These are phyloP conservation scores for Aurelia sp. DNA, from an alignment of 30 jellyfish, hydroid and myxozoan species.

Conservation along the genomic window DNA sequence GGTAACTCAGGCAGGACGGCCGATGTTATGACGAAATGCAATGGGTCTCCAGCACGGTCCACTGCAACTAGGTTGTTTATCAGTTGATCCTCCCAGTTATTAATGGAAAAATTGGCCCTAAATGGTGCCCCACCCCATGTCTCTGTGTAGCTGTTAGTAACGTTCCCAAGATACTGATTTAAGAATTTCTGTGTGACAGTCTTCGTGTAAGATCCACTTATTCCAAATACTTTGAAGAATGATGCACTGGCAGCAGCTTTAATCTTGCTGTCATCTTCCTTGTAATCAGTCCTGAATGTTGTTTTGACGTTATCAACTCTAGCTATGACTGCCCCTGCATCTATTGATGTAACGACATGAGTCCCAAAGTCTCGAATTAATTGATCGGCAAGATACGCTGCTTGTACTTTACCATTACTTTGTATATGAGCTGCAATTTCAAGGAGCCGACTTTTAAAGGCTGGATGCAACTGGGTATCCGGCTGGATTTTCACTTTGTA, in stretches of 20 bases:
- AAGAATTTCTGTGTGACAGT: slow-evolving; percentile 35
- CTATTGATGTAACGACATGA: slow-evolving; percentile 73
- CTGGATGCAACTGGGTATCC: slow-evolving; percentile 73
- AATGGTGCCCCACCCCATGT: slow-evolving; percentile 89
- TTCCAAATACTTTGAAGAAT: slow-evolving; percentile 39
- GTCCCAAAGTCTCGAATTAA: slow-evolving; percentile 84
- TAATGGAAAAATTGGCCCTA: slow-evolving; percentile 64
- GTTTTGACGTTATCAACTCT: slow-evolving; percentile 63
- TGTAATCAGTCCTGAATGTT: slow-evolving; percentile 50
- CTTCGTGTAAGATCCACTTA: slow-evolving; percentile 48
- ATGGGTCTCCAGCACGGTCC: slow-evolving; percentile 86
- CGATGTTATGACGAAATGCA: slow-evolving; percentile 67
- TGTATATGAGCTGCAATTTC: slow-evolving; percentile 86
- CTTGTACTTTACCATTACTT: slow-evolving; percentile 55
- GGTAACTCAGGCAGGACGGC: slow-evolving; percentile 82
- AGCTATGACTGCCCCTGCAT: slow-evolving; percentile 84
- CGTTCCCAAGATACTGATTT: slow-evolving; percentile 57
- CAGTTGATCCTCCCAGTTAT: slow-evolving; percentile 64
- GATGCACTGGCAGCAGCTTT: slow-evolving; percentile 87
- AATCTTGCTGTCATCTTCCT: slow-evolving; percentile 62
- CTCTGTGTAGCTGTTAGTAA: slow-evolving; percentile 61
- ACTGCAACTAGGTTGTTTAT: slow-evolving; percentile 72
- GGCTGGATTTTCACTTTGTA: slow-evolving; percentile 83
- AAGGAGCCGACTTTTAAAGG: slow-evolving; percentile 64
- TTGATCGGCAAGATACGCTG: slow-evolving; percentile 70